Conservation (phyloP, 37 sponge, comb jelly and placozoan genomes). For the Beroe ovata region DNA sequence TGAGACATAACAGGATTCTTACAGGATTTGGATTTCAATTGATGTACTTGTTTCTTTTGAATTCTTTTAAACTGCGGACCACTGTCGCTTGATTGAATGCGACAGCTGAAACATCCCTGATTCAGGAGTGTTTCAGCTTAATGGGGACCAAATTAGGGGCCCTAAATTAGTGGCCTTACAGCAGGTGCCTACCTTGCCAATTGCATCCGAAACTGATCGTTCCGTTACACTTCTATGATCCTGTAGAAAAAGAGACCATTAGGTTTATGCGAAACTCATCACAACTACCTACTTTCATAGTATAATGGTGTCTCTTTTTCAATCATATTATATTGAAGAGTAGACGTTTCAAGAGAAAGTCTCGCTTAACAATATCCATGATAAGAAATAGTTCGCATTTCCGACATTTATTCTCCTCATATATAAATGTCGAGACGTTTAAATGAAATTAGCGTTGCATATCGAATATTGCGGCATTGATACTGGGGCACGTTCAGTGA, state of each 20-base stretch:
- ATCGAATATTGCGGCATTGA: background rate
- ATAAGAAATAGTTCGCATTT: no score
- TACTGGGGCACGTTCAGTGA: background rate
- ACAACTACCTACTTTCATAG: no score
- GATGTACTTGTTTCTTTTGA: background rate
- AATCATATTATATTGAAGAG: no score
- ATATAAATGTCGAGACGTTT: background rate
- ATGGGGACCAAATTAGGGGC: no score
- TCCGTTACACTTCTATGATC: background rate
- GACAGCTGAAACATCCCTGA: no score
- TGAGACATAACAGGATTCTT: background rate
- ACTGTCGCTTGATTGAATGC: no score
- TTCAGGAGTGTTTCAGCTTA: no score
- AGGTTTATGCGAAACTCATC: no score
- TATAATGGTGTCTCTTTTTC: no score
- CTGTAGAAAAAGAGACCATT: no score
- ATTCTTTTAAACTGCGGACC: no score
- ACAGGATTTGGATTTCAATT: background rate
- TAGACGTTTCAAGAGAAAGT: background rate
- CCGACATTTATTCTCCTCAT: background rate
- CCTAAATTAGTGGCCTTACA: background rate
- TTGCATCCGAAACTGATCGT: conserved; percentile 32
- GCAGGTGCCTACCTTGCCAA: background rate
- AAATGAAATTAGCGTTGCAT: background rate
- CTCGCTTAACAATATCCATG: no score